Base-by-base conservation (phyloP, 1,140 invertebrate genomes). In the Varroa destructor region DNA sequence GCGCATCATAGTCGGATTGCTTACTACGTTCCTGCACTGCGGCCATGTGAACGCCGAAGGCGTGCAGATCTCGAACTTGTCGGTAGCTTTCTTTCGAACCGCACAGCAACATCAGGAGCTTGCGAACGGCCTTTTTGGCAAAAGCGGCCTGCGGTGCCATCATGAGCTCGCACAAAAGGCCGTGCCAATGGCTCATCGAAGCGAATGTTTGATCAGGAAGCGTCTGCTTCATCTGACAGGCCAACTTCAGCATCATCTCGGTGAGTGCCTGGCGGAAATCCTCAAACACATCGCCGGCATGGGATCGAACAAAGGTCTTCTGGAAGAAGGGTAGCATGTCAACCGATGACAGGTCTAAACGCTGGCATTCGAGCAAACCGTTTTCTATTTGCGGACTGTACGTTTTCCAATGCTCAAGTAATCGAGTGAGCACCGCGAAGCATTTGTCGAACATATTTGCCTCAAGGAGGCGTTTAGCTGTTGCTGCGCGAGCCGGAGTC, bases 241-340 rank as follows among this genome's bases (percentile, higher is more conserved):
- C 93, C 42, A 98, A 80, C 64, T 93, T 84, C 2, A 97, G 81
- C 1, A 91, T 89, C 85, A 97, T 94, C 82, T 97, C 94, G 55
- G 93, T 96, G 1, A 97, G 81, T 6, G 97, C 82, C 73, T 93
- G 88, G 4, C 91, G 89, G 80, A 96, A 96, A 36, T 89, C 88
- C 77, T 93, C 89, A 78, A 98, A 95, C 12, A 97, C 88, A 80
- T 97, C 93, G 76, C 86, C 84, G 0, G 90, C 87, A 80, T 94
- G 90, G 61, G 88, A 86, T 79, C 93, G 93, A 6, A 96, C 87
- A 79, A 94, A 94, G 77, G 92, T 91, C 67, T 89, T 86, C 37
- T 93, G 83, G 82, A 97, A 97, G 79, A 98, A 93, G 55, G 93
- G 93, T 5, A 90, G 89, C 89, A 96, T 94, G 77, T 95, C 91